phyloP scores from a whole-genome alignment of 2,888 invertebrate genomes.

The Augiades crinisus region DNA sequence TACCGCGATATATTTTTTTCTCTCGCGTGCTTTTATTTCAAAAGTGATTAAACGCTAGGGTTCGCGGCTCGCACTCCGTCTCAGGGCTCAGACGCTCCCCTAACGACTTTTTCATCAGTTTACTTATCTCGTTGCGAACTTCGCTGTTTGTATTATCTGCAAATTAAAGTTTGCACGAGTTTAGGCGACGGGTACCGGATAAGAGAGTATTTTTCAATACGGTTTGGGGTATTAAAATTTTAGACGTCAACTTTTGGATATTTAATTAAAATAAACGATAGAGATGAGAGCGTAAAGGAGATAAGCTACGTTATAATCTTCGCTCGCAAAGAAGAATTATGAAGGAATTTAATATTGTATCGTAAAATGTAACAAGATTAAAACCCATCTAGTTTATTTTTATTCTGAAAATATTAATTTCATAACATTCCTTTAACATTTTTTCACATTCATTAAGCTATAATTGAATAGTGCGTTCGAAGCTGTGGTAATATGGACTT shows the following conservation, averaged over 20 bases:
- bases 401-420: background rate
- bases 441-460: no score
- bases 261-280: slow-evolving; percentile 22
- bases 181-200: slow-evolving; percentile 41
- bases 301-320: slow-evolving; percentile 32
- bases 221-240: slow-evolving; percentile 25
- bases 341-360: background rate
- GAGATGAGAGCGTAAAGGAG: slow-evolving; percentile 3
- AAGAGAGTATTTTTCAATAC: slow-evolving; percentile 30
- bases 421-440: no score
- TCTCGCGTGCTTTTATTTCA: slow-evolving; percentile 64
- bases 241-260: slow-evolving; percentile 15
- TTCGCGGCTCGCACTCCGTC: slow-evolving; percentile 48
- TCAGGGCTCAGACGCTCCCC: slow-evolving; percentile 62
- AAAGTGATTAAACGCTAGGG: slow-evolving; percentile 75
- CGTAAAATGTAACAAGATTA: background rate
- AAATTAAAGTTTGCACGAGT: slow-evolving; percentile 73
- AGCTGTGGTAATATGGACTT: no score
- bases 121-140: slow-evolving; percentile 63
- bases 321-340: background rate
- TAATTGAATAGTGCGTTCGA: no score
- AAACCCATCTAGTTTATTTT: background rate
- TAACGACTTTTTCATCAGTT: slow-evolving; percentile 64
- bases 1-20: slow-evolving; percentile 66
- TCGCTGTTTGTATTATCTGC: slow-evolving; percentile 69